Evolutionary conservation across 1,140 invertebrate species (phyloP).

Genomic region (Hetaerina americana): DNA sequence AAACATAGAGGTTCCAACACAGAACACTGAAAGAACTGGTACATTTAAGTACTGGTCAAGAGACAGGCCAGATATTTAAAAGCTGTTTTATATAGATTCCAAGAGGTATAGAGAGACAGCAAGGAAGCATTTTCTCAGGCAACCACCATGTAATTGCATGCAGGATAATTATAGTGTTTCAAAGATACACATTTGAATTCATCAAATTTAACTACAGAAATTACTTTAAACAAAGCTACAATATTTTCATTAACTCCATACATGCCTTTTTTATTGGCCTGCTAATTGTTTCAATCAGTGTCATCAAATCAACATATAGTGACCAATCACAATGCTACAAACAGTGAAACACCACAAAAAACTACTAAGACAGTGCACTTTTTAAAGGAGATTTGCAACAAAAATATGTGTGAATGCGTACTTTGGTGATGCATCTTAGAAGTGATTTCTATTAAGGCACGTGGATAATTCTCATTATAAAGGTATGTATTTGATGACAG

Average conservation of each 20-base stretch:
- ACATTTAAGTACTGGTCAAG: constrained; percentile 1
- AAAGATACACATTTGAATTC: neutral
- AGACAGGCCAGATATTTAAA: neutral
- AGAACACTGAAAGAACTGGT: neutral
- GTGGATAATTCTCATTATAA: too few relatives aligned
- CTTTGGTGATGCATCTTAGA: too few relatives aligned
- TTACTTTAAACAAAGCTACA: neutral
- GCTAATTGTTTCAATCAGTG: neutral
- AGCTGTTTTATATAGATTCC: neutral
- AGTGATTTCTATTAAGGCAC: too few relatives aligned
- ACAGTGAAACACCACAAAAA: too few relatives aligned
- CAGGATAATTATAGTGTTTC: neutral
- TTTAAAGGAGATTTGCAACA: too few relatives aligned
- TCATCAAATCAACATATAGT: neutral
- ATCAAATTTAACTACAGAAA: neutral
- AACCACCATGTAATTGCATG: neutral
- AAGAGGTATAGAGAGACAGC: constrained; percentile 5
- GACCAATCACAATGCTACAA: too few relatives aligned
- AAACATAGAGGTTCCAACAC: constrained; percentile 1
- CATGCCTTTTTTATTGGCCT: neutral
- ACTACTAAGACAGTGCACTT: too few relatives aligned
- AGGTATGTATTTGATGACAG: neutral
- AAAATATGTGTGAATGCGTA: too few relatives aligned
- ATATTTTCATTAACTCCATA: neutral
- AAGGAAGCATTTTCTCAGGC: neutral